Conservation (phyloP, 1,140 invertebrate genomes). For the Papilio xuthus region DNA sequence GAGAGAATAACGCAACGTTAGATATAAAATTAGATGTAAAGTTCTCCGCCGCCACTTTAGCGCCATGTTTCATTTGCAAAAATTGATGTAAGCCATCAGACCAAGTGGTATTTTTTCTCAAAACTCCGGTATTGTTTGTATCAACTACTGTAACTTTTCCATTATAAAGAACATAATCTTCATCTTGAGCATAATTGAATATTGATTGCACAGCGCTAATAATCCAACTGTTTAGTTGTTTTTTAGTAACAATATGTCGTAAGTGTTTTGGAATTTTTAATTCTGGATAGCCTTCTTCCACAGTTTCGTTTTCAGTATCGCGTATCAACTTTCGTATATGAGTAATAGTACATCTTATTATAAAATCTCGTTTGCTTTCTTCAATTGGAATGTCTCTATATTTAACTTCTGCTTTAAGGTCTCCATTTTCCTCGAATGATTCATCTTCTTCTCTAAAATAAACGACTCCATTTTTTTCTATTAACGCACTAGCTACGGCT, state of each 20-base stretch:
- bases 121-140: conserved; percentile 6
- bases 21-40: conserved; percentile 26
- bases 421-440: not conserved
- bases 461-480: conserved; percentile 16
- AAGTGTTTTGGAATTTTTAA: conserved; percentile 25
- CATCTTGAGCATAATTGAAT: conserved; percentile 23
- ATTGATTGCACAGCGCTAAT: conserved; percentile 13
- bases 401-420: conserved; percentile 15
- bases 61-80: conserved; percentile 30
- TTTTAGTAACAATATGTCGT: not conserved
- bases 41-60: conserved; percentile 2
- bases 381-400: conserved; percentile 22
- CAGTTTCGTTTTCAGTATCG: not conserved
- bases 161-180: conserved; percentile 22
- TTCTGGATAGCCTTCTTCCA: conserved; percentile 1
- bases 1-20: conserved; percentile 13
- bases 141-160: conserved; percentile 18
- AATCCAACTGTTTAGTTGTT: conserved; percentile 3
- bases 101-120: conserved; percentile 16
- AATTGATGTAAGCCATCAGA: conserved; percentile 27
- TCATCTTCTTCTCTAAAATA: conserved; percentile 25
- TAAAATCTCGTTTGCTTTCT: conserved; percentile 23
- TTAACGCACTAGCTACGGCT: not conserved
- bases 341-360: not conserved
- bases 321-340: conserved; percentile 27